Conservation (phyloP, 2,888 invertebrate genomes). For the Sinhomidia bicolor region DNA sequence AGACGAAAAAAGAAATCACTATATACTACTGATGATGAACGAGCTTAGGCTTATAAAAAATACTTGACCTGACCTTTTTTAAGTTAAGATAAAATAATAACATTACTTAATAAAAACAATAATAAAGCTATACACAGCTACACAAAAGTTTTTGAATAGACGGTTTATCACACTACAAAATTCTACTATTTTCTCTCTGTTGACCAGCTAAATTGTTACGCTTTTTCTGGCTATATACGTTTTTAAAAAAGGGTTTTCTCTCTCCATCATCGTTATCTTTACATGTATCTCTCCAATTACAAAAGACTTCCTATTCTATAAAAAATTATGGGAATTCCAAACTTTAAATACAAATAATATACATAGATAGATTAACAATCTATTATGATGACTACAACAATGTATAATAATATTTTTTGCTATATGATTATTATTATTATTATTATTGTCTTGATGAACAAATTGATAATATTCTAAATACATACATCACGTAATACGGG, state of each 20-base stretch:
- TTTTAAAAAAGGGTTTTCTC: no score
- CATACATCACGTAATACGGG: conserved; percentile 17
- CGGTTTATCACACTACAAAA: no score
- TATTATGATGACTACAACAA: neutral
- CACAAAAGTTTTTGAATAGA: no score
- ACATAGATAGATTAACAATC: no score
- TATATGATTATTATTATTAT: conserved; percentile 20
- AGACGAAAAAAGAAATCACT: no score
- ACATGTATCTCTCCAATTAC: neutral
- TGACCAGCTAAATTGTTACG: no score
- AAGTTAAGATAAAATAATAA: no score
- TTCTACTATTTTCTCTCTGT: no score
- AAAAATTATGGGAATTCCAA: conserved; percentile 29
- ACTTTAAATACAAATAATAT: conserved; percentile 46
- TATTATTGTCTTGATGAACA: neutral
- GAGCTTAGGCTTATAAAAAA: conserved; percentile 48
- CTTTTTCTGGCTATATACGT: no score
- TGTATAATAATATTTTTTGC: conserved; percentile 53
- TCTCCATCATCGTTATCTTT: no score
- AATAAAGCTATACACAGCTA: no score
- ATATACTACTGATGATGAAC: conserved; percentile 23
- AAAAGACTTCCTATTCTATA: conserved; percentile 35
- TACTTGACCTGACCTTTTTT: conserved; percentile 2
- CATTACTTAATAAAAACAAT: no score
- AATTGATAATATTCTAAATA: neutral